A percentile compares a stretch with the other conserved stretches of the same genome.
phyloP scores from a whole-genome alignment of 2,888 invertebrate genomes.

The Drosophila engyochracea region DNA sequence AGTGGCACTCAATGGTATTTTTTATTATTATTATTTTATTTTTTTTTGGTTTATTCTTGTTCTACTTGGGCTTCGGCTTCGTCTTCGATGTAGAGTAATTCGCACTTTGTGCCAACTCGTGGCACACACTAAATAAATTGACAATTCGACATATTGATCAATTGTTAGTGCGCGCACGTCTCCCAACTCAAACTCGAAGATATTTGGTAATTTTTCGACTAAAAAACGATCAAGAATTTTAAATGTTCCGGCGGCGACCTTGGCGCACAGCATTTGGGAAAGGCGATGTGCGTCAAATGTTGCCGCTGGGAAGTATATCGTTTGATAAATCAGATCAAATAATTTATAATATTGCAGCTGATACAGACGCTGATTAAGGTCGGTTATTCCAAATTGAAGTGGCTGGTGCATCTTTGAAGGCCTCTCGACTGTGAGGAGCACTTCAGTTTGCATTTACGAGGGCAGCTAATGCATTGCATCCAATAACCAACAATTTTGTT shows the following conservation, averaged over 20 bases:
- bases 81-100: constrained; percentile 1
- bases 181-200: constrained; percentile 43
- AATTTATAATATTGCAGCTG: constrained; percentile 28
- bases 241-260: constrained; percentile 55
- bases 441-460: constrained; percentile 7
- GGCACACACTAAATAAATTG: constrained; percentile 49
- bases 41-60: constrained; percentile 2
- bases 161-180: constrained; percentile 72
- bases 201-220: constrained; percentile 42
- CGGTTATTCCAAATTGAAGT: constrained; percentile 13
- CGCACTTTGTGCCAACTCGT: constrained; percentile 4
- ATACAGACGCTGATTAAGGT: constrained; percentile 2
- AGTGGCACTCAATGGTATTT: constrained; percentile 23
- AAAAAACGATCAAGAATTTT: constrained; percentile 51
- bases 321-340: constrained; percentile 20
- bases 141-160: constrained; percentile 76
- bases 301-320: constrained; percentile 29
- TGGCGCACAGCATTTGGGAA: constrained; percentile 37
- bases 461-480: constrained; percentile 12
- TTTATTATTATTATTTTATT: background rate
- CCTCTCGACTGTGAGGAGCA: constrained; percentile 7
- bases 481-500: constrained; percentile 9
- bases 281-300: constrained; percentile 39
- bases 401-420: constrained; percentile 39
- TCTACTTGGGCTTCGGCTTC: constrained; percentile 16